Conservation (phyloP, 2,797 vertebrate genomes). For the Brachyrhaphis roseni region DNA sequence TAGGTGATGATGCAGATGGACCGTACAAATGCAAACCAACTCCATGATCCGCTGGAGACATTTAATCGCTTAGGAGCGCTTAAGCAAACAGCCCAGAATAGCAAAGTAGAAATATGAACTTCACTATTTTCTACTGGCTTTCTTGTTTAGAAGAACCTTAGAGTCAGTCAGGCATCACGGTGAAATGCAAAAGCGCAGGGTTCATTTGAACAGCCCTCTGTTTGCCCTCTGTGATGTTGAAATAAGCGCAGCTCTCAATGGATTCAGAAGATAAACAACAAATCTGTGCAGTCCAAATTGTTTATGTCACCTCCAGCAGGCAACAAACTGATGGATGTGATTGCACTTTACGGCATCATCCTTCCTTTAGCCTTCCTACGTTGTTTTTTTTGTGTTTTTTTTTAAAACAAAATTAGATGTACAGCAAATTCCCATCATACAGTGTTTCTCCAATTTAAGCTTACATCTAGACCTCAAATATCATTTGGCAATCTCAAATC, state of each 20-base stretch:
- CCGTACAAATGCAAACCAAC: constrained; percentile 13
- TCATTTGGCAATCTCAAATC: constrained; percentile 14
- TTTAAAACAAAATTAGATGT: constrained; percentile 8
- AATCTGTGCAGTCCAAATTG: constrained; percentile 19
- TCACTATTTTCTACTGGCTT: constrained; percentile 27
- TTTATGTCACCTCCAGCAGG: constrained; percentile 28
- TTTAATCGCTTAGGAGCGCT: constrained; percentile 29
- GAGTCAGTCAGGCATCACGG: constrained; percentile 2
- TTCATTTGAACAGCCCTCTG: neutral
- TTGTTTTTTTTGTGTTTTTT: neutral
- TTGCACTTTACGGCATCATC: constrained; percentile 47
- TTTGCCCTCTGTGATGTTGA: constrained; percentile 14
- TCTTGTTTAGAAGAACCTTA: constrained; percentile 10
- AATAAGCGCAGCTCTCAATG: constrained; percentile 29
- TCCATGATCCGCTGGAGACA: constrained; percentile 20
- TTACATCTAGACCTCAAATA: constrained; percentile 6
- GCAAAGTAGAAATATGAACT: constrained; percentile 38
- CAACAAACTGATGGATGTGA: constrained; percentile 15
- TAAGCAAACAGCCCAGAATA: constrained; percentile 41
- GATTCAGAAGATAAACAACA: constrained; percentile 20
- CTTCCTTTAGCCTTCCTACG: constrained; percentile 5
- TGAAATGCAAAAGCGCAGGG: constrained; percentile 13
- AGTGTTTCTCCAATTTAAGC: constrained; percentile 4
- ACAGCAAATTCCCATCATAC: constrained; percentile 8
- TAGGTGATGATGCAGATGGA: constrained; percentile 24